phyloP scores from a whole-genome alignment of 1,140 invertebrate species.

The Lepidurus couesii region DNA sequence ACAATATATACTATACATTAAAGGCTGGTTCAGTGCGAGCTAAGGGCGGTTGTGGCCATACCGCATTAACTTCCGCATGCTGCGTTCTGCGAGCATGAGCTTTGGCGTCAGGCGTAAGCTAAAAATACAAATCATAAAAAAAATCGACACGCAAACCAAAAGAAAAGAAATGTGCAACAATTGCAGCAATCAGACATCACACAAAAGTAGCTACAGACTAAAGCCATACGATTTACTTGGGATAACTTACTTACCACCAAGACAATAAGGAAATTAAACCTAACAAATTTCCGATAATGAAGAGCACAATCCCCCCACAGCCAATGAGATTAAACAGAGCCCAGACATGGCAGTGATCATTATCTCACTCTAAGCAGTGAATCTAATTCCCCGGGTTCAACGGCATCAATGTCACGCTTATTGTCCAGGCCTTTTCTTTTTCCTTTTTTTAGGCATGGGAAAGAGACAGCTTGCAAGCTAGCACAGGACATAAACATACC shows the following conservation, averaged over 20 bases:
- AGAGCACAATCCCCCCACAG: background rate
- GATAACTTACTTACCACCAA: conserved; percentile 32
- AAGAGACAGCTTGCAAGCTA: conserved; percentile 22
- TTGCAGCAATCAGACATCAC: background rate
- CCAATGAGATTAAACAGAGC: background rate
- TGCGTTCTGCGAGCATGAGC: conserved; percentile 11
- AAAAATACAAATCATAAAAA: conserved; percentile 38
- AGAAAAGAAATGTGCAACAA: conserved; percentile 26
- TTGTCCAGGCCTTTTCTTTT: background rate
- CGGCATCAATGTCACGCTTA: background rate
- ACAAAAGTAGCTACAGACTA: background rate
- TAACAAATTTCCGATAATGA: background rate
- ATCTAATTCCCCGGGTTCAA: background rate
- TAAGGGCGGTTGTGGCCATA: conserved; percentile 28
- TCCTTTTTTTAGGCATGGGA: background rate
- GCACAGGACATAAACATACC: conserved; percentile 49
- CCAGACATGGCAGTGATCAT: background rate
- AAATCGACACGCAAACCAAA: conserved; percentile 35
- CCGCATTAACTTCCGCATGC: conserved; percentile 30
- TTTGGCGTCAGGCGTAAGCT: conserved; percentile 78
- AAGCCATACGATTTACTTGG: background rate
- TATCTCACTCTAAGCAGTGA: background rate
- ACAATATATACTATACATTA: conserved; percentile 6
- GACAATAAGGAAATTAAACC: background rate
- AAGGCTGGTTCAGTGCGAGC: conserved; percentile 15